A percentile compares a stretch with the other conserved stretches of the same genome.
phyloP scores from a whole-genome alignment of 2,888 invertebrate genomes.

The Ischnus inquisitorius region DNA sequence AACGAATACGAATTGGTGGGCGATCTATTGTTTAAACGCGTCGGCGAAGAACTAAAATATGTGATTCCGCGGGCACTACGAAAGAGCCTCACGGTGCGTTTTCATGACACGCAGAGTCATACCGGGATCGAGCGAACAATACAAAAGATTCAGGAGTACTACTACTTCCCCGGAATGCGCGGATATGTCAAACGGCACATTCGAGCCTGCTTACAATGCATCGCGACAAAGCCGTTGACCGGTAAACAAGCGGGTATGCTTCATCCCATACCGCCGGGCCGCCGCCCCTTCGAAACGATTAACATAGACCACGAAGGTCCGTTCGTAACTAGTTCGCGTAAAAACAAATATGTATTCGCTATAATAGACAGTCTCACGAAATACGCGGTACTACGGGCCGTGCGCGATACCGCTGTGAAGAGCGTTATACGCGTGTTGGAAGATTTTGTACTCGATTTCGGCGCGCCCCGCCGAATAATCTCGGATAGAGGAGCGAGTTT shows the following conservation, averaged over 20 bases:
- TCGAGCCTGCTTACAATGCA: conserved; percentile 59
- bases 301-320: conserved; percentile 57
- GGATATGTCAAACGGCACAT: conserved; percentile 17
- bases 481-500: neutral
- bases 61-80: conserved; percentile 38
- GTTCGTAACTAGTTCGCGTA: conserved; percentile 52
- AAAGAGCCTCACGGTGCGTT: conserved; percentile 55
- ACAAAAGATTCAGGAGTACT: neutral
- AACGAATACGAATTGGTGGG: neutral
- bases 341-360: conserved; percentile 33
- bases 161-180: conserved; percentile 39
- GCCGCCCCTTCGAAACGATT: conserved; percentile 42
- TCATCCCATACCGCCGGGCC: conserved; percentile 67
- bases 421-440: conserved; percentile 1
- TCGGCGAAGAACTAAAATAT: conserved; percentile 37
- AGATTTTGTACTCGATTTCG: neutral
- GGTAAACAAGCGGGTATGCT: conserved; percentile 64
- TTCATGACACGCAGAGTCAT: conserved; percentile 10
- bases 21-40: conserved; percentile 14
- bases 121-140: conserved; percentile 30
- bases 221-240: conserved; percentile 8
- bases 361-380: conserved; percentile 53
- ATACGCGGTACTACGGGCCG: neutral
- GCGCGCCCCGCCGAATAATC: neutral
- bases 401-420: neutral